These are phyloP conservation scores for Hemiscyllium ocellatum DNA, from an alignment of 2,113 vertebrate species.

Conservation along the genomic window DNA sequence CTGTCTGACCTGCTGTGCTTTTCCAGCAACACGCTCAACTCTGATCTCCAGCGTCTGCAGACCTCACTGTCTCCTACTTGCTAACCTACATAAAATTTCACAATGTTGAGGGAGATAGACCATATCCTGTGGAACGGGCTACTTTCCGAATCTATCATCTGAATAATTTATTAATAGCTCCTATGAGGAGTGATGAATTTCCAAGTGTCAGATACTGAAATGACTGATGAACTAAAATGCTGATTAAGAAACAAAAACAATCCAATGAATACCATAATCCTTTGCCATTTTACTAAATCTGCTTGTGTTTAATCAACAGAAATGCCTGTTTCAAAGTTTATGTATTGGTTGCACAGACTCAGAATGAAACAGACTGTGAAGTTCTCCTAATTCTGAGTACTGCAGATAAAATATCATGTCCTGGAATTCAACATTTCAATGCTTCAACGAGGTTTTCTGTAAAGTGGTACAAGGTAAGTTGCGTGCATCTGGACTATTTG, in stretches of 20 bases:
- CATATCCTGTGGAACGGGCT: not conserved
- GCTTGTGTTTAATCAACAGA: constrained; percentile 28
- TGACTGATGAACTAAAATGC: not conserved
- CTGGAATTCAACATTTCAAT: constrained; percentile 55
- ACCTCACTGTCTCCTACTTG: not conserved
- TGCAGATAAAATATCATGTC: constrained; percentile 59
- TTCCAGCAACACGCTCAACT: too few species aligned
- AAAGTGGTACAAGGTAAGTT: constrained; percentile 74
- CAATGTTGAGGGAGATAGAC: not conserved
- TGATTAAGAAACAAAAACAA: not conserved
- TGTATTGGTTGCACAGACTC: constrained; percentile 58
- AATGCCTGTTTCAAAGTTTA: constrained; percentile 49
- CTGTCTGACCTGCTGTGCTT: too few species aligned
- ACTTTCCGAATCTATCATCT: not conserved
- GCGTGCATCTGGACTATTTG: not conserved
- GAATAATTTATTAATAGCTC: not conserved
- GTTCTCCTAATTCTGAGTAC: constrained; percentile 43
- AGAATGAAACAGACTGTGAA: constrained; percentile 46
- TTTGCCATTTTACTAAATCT: not conserved
- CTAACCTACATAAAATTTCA: not conserved
- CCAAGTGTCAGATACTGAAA: not conserved
- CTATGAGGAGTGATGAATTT: not conserved
- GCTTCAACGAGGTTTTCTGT: constrained; percentile 44
- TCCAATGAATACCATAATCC: not conserved
- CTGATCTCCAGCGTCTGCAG: too few species aligned